Evolutionary conservation across 2,888 invertebrate genomes (phyloP), one percentile per base, ranked within the genome.

Genomic region (Auanema freiburgensis): DNA sequence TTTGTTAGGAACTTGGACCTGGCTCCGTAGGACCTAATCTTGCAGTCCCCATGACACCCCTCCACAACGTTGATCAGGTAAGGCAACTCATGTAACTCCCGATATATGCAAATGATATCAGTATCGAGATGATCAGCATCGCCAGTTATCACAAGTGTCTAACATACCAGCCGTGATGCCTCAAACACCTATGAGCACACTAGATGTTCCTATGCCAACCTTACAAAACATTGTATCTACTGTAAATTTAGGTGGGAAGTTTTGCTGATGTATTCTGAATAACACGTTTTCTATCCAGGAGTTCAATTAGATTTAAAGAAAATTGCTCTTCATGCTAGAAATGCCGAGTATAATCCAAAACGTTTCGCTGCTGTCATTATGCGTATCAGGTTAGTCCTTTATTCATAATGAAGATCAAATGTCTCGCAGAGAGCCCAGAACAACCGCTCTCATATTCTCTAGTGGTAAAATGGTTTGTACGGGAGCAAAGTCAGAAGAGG

Each of bases 311-410:
- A 98, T 84, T 87, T 98, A 67, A 96, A 97, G 84, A 93, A 92
- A 86, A 98, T 98, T 78, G 96, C 97, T 0, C 87, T 97, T 2
- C 95, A 95, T 84, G 96, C 97, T 0, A 90, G 97, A 84, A 98
- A 98, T 87, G 97, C 97, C 1, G 97, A 98, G 85, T 98, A 97
- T 84, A 98, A 98, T 85, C 97, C 97, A 10, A 97, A 97, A 86
- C 90, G 97, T 82, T 98, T 98, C 87, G 95, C 96, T 57, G 97
- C 97, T 44, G 96, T 98, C 3, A 97, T 98, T 61, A 98, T 98
- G 97, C 85, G 90, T 79, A 90, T 90, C 75, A 24, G 60, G 65
- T 62, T 54, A 6, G 16, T 57, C 88, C 95, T 84, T 94, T 91
- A 5, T 18, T 33, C 8, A 8, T 33, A 5, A 33, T 33, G 33